phyloP scores from a whole-genome alignment of 2,797 vertebrate species.

The Gallinago stenura region DNA sequence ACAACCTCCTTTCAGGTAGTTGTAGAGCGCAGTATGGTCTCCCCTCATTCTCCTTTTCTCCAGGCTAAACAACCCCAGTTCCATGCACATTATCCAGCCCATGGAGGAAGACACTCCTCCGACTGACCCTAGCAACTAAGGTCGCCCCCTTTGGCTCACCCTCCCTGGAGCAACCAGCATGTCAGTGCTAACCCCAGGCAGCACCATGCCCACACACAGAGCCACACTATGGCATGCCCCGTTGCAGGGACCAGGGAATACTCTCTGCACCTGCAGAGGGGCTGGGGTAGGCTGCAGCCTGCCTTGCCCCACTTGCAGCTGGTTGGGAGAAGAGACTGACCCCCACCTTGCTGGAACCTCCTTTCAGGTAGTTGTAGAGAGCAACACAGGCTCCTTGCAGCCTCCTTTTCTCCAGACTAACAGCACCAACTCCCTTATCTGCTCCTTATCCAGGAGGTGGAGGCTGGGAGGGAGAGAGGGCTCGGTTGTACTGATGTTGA shows the following conservation, averaged over 20 bases:
- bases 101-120: background rate
- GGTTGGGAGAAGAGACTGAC: too few species aligned
- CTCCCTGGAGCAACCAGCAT: accelerated
- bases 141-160: background rate
- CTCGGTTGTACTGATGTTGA: background rate
- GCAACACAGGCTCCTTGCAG: too few species aligned
- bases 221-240: accelerated
- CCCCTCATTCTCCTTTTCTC: background rate
- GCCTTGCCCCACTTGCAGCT: too few species aligned
- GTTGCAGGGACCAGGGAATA: accelerated
- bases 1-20: background rate
- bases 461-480: background rate
- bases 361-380: too few species aligned
- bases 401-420: too few species aligned
- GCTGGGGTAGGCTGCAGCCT: accelerated
- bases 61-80: background rate
- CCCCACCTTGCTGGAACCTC: too few species aligned
- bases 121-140: accelerated
- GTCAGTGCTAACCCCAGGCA: background rate
- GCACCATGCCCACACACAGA: accelerated
- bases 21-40: background rate
- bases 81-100: background rate
- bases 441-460: too few species aligned
- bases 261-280: too few species aligned
- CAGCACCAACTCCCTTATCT: too few species aligned